Evolutionary conservation across 2,113 vertebrate species (phyloP).

Genomic region (Callithrix jacchus): DNA sequence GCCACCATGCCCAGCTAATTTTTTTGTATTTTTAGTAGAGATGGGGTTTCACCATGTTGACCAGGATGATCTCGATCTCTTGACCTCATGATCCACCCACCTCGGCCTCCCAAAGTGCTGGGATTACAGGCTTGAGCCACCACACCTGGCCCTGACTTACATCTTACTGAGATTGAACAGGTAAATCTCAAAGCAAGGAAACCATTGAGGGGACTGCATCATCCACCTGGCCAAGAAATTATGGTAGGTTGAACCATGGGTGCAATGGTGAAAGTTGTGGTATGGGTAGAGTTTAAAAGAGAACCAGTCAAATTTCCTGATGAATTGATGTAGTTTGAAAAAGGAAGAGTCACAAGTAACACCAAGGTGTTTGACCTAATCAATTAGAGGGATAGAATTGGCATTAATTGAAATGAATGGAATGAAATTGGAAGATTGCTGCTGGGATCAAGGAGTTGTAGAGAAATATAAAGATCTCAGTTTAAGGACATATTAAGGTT

Average conservation of each 20-base stretch:
- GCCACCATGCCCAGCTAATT: no score
- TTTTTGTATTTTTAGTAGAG: no score
- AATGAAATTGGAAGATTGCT: no score
- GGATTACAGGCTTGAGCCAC: no score
- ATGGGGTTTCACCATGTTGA: no score
- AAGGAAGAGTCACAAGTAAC: neutral
- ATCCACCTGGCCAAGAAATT: neutral
- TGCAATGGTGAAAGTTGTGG: neutral
- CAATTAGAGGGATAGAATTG: neutral
- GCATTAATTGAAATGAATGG: neutral
- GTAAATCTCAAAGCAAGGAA: neutral
- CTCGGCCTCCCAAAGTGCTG: no score
- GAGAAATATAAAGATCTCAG: neutral
- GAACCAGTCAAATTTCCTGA: neutral
- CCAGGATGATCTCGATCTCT: no score
- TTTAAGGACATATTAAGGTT: neutral
- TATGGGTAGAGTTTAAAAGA: neutral
- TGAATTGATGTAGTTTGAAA: neutral
- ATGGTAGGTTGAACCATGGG: neutral
- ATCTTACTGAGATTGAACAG: neutral
- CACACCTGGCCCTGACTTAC: no score
- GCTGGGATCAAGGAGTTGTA: neutral
- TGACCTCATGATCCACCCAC: no score
- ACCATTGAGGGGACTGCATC: neutral
- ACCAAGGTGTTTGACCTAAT: neutral